Evolutionary conservation across 2,797 vertebrate species (phyloP).

Genomic region (Toxotes lorentzi): DNA sequence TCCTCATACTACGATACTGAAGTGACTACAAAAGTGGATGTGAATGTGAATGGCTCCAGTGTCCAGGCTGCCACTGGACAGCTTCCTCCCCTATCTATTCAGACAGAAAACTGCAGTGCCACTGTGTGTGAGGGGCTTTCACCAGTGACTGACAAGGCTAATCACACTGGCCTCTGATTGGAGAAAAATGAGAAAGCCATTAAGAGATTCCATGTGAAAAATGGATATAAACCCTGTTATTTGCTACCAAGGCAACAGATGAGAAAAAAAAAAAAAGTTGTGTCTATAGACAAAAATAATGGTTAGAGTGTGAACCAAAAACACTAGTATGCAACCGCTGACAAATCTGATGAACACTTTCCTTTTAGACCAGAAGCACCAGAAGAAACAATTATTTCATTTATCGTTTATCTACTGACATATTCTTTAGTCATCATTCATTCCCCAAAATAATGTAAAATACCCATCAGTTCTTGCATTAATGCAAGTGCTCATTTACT

Average conservation of each 20-base stretch:
- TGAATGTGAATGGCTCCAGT: constrained; percentile 58
- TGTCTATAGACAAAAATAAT: constrained; percentile 57
- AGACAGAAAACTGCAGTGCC: constrained; percentile 45
- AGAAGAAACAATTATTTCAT: not conserved
- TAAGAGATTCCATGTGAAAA: constrained; percentile 79
- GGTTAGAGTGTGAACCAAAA: constrained; percentile 33
- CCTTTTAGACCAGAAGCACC: constrained; percentile 18
- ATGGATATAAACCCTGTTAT: constrained; percentile 81
- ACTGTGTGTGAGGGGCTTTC: constrained; percentile 55
- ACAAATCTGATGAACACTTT: constrained; percentile 32
- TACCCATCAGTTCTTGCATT: not conserved
- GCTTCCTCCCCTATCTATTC: constrained; percentile 58
- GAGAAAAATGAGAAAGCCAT: constrained; percentile 77
- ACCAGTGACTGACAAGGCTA: constrained; percentile 77
- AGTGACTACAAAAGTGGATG: constrained; percentile 69
- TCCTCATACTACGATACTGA: constrained; percentile 43
- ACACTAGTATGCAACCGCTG: not conserved
- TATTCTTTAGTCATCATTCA: not conserved
- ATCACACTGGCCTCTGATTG: constrained; percentile 80
- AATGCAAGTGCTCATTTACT: not conserved
- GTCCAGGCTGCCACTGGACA: constrained; percentile 50
- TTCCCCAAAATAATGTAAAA: not conserved
- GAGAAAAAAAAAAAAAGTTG: constrained; percentile 65
- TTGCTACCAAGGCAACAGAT: constrained; percentile 87
- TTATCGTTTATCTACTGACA: constrained; percentile 11